Evolutionary conservation across 2,888 invertebrate species (phyloP).

Genomic region (Caenorhabditis japonica): DNA sequence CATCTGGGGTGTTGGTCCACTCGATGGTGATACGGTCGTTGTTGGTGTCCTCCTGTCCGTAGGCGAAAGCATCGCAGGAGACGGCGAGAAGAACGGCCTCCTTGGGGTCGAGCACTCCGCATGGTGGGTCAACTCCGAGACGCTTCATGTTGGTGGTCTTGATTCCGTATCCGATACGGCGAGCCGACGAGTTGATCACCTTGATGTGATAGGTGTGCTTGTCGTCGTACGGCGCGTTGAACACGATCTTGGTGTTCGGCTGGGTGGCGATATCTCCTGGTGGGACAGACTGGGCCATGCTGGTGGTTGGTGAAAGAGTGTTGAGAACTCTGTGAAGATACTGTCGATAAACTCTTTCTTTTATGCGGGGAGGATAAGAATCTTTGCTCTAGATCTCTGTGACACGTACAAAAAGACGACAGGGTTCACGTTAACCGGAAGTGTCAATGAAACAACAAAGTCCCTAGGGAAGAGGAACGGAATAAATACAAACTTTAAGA

Average conservation of each 20-base stretch:
- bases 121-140: conserved; percentile 69
- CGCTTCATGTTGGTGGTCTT: conserved; percentile 74
- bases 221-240: conserved; percentile 72
- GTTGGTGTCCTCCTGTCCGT: conserved; percentile 65
- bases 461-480: too few species aligned
- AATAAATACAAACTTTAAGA: too few species aligned
- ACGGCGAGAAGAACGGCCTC: conserved; percentile 69
- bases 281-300: conserved; percentile 67
- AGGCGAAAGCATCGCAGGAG: conserved; percentile 72
- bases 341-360: too few species aligned
- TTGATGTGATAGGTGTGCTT: conserved; percentile 69
- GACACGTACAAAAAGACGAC: too few species aligned
- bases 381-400: too few species aligned
- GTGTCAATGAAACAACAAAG: too few species aligned
- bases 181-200: conserved; percentile 60
- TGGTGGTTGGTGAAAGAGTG: too few species aligned
- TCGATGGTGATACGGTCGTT: conserved; percentile 71
- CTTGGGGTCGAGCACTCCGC: conserved; percentile 73
- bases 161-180: conserved; percentile 72
- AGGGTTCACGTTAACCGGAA: too few species aligned
- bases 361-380: too few species aligned
- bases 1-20: conserved; percentile 68
- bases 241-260: conserved; percentile 68
- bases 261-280: conserved; percentile 68
- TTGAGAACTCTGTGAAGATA: too few species aligned